Evolutionary conservation across 1,140 invertebrate species (phyloP).

Genomic region (Leptopilina boulardi): DNA sequence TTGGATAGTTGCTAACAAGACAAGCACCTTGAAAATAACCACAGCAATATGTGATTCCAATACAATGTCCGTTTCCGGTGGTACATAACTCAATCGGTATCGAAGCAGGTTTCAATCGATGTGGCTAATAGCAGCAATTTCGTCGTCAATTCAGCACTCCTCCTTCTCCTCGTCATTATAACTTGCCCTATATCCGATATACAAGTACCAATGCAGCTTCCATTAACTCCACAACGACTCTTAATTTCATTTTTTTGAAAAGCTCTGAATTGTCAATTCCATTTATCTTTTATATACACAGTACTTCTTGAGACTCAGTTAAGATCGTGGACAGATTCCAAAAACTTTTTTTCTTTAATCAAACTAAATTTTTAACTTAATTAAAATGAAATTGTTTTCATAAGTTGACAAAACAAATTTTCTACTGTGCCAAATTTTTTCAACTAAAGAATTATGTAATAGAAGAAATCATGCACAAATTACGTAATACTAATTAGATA

Average conservation of each 20-base stretch:
- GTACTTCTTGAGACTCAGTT: no score
- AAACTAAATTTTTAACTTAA: no score
- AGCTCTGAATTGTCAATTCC: no score
- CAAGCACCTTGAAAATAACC: conserved; percentile 37
- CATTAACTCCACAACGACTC: neutral
- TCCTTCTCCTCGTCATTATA: conserved; percentile 3
- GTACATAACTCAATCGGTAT: neutral
- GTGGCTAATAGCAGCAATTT: conserved; percentile 4
- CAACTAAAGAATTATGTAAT: no score
- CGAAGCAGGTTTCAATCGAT: neutral
- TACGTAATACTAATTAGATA: no score
- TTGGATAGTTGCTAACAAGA: neutral
- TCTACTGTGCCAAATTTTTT: no score
- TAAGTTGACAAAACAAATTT: no score
- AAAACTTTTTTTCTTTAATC: no score
- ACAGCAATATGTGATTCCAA: conserved; percentile 34
- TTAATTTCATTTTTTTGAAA: neutral
- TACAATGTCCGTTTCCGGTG: neutral
- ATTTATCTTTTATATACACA: no score
- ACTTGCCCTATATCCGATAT: neutral
- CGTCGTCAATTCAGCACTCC: neutral
- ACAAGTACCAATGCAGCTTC: neutral
- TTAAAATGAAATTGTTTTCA: no score
- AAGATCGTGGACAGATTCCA: no score
- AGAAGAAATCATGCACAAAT: no score